Evolutionary conservation across 2,888 invertebrate genomes (phyloP), one percentile per base, ranked within the genome.

Genomic region (Erpobdella octoculata): DNA sequence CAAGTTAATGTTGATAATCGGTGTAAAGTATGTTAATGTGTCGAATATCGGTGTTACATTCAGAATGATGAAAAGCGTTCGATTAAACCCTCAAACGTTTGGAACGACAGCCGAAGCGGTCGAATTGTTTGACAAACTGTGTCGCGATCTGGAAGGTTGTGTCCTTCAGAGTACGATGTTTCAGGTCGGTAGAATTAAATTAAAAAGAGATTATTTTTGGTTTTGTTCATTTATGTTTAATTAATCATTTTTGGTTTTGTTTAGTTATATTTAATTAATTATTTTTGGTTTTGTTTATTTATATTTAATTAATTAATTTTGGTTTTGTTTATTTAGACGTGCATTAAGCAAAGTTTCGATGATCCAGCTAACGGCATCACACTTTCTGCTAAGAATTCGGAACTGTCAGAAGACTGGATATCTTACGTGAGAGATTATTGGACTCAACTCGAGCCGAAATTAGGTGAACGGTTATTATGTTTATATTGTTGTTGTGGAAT

Each of bases 121-220:
- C 6, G 85, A 86, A 74, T 88, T 88, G 4, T 86, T 93, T 75
- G 87, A 88, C 78, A 89, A 88, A 76, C 87, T 91, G 64, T 83
- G 92, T 72, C 87, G 87, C 75, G 88, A 88, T 77, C 85, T 91
- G 61, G 89, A 90, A 77, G 85, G 84, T 12, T 88, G 88, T 77
- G 79, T 91, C 33, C 84, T 91, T 79, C 79, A 82, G 77, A 90
- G 90, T 73, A 87, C 87, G 78, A 89, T 91, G 76, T 89, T 90
- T 78, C 88, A 89, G 83, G 88, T 88, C 53, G n/a, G 62, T 15
- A 6, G 21, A 62, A 33, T 5, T 6, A 4, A 21, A 5, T 53
- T 4, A 8, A 6, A 28, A 1, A 9, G 53, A 25, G 21, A 21
- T 5, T n/a, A 9, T 25, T 12, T 12, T 3, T 53, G 21, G 28